A percentile compares a stretch with the other conserved stretches of the same genome.
Conservation (phyloP, 1,140 invertebrate genomes). For the Arctopsyche grandis region DNA sequence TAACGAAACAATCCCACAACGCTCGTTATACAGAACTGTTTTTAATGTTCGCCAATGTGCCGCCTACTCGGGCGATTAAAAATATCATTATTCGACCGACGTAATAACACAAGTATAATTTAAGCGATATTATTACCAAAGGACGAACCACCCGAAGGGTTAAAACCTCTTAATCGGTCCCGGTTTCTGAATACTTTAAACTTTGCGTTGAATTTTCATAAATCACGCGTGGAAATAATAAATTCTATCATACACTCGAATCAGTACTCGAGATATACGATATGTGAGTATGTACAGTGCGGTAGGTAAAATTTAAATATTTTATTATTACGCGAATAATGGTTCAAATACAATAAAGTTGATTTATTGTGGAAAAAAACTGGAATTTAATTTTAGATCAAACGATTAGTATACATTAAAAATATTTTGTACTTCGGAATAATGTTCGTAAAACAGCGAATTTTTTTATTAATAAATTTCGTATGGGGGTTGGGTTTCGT, state of each 20-base stretch:
- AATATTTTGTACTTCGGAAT: neutral
- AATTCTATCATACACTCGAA: neutral
- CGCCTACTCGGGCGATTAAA: neutral
- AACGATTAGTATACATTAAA: slow-evolving; percentile 13
- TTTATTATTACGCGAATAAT: slow-evolving; percentile 3
- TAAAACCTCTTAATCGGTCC: too few relatives aligned
- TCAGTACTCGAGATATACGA: too few relatives aligned
- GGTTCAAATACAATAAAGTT: slow-evolving; percentile 11
- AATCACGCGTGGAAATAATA: slow-evolving; percentile 14
- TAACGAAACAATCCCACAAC: slow-evolving; percentile 20
- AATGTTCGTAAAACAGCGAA: too few relatives aligned
- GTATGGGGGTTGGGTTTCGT: too few relatives aligned
- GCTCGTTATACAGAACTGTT: slow-evolving; percentile 3
- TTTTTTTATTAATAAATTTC: too few relatives aligned
- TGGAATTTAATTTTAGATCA: slow-evolving; percentile 2
- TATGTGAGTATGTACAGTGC: neutral
- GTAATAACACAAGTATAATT: too few relatives aligned
- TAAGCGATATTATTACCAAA: too few relatives aligned
- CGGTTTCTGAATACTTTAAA: too few relatives aligned
- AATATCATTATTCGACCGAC: too few relatives aligned
- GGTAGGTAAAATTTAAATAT: neutral
- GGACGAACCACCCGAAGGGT: too few relatives aligned
- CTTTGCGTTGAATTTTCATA: neutral
- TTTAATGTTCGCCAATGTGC: too few relatives aligned
- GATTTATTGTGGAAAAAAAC: slow-evolving; percentile 7